Evolutionary conservation across 2,797 vertebrate species (phyloP).

Genomic region (Pseudochromis fuscus): DNA sequence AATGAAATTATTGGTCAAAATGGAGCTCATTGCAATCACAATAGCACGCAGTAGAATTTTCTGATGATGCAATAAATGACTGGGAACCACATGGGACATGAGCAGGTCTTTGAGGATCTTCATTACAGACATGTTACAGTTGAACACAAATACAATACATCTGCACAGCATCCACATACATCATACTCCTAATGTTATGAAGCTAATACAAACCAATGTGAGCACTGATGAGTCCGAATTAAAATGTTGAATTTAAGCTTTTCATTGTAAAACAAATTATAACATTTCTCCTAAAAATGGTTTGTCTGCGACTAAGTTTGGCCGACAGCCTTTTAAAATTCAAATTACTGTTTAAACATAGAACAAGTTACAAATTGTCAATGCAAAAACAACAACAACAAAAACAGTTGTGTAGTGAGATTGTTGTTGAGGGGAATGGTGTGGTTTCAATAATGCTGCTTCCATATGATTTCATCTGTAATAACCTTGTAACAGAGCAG

Average conservation of each 20-base stretch:
- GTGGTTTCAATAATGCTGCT: too few species aligned
- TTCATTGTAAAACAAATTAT: too few species aligned
- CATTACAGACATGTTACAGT: not conserved
- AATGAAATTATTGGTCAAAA: constrained; percentile 26
- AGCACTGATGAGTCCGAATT: not conserved
- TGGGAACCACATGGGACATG: not conserved
- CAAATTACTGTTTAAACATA: too few species aligned
- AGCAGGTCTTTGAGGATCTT: not conserved
- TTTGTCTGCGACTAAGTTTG: too few species aligned
- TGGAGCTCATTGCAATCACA: constrained; percentile 5
- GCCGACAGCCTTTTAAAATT: too few species aligned
- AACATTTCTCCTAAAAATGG: too few species aligned
- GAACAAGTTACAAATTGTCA: too few species aligned
- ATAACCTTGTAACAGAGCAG: too few species aligned
- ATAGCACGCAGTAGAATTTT: not conserved
- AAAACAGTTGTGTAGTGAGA: too few species aligned
- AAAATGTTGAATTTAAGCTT: not conserved
- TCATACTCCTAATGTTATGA: not conserved
- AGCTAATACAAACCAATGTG: not conserved
- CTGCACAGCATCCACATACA: not conserved
- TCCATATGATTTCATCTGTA: too few species aligned
- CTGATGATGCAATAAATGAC: constrained; percentile 29
- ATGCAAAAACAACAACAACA: too few species aligned
- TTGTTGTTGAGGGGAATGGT: too few species aligned
- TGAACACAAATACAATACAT: not conserved